Conservation (phyloP, 1,140 invertebrate species). For the Papilio polyxenes region DNA sequence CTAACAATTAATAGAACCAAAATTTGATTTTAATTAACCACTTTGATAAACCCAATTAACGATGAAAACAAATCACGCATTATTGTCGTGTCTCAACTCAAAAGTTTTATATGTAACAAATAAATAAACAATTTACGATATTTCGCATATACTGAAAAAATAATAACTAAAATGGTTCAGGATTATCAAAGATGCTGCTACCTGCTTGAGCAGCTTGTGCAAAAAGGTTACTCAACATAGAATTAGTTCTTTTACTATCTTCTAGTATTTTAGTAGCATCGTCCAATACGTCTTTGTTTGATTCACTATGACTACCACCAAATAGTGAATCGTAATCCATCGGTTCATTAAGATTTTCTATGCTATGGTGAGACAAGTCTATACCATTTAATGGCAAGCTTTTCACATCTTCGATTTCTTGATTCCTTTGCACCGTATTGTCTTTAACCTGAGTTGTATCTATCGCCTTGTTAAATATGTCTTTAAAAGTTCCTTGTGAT, state of each 20-base stretch:
- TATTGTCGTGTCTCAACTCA: neutral
- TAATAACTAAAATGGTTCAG: slow-evolving; percentile 40
- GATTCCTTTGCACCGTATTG: neutral
- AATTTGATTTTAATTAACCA: slow-evolving; percentile 13
- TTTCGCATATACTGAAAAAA: neutral
- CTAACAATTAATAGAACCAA: neutral
- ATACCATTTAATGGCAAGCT: neutral
- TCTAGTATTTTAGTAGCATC: slow-evolving; percentile 52
- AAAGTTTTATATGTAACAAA: neutral
- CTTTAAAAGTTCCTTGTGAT: slow-evolving; percentile 38
- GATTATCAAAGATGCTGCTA: slow-evolving; percentile 46
- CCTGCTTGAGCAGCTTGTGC: slow-evolving; percentile 39
- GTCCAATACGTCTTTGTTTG: slow-evolving; percentile 42
- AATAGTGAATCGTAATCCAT: slow-evolving; percentile 39
- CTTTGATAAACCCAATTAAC: neutral
- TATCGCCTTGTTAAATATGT: slow-evolving; percentile 28
- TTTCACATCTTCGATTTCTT: neutral
- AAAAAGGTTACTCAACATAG: slow-evolving; percentile 49
- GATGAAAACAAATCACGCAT: slow-evolving; percentile 6
- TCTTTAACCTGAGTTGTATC: neutral
- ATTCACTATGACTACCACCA: slow-evolving; percentile 27
- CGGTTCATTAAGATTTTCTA: slow-evolving; percentile 33
- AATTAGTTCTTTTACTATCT: slow-evolving; percentile 48
- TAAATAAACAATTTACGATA: neutral
- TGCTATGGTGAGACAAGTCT: slow-evolving; percentile 17